Conservation (phyloP, 2,888 invertebrate genomes). For the Philhelius pedissequus region DNA sequence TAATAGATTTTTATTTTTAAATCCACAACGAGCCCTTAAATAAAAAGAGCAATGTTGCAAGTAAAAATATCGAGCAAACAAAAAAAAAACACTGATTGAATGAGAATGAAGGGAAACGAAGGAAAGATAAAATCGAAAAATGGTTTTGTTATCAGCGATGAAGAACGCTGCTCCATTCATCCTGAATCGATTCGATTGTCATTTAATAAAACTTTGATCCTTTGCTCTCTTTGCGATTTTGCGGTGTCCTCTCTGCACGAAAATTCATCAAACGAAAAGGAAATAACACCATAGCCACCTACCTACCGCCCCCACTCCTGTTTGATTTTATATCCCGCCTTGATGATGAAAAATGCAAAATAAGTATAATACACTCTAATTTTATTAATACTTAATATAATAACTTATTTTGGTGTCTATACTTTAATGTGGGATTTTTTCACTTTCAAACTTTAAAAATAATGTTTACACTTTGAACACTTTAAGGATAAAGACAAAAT, state of each 20-base stretch:
- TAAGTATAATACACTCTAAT: too few species aligned
- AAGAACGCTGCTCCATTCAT: conserved; percentile 35
- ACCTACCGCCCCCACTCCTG: not conserved
- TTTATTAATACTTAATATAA: too few species aligned
- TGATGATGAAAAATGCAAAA: conserved; percentile 19
- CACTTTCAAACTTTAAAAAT: too few species aligned
- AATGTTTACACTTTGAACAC: too few species aligned
- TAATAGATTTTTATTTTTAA: too few species aligned
- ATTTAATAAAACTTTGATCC: conserved; percentile 54
- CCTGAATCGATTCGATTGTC: conserved; percentile 51
- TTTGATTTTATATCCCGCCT: conserved; percentile 2
- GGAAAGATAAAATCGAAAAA: conserved; percentile 39
- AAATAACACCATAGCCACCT: not conserved
- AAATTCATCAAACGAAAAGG: conserved; percentile 39
- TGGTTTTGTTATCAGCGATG: conserved; percentile 61
- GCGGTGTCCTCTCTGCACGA: conserved; percentile 33
- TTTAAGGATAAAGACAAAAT: too few species aligned
- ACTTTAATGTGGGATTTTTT: too few species aligned
- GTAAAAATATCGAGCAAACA: not conserved
- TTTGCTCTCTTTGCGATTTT: conserved; percentile 15
- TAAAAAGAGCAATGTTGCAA: not conserved
- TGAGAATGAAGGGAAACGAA: conserved; percentile 12
- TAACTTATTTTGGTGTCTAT: too few species aligned
- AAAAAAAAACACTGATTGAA: not conserved
- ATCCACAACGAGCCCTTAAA: not conserved